These are phyloP conservation scores for Drosophila melanogaster DNA, from an alignment of 1,140 invertebrate genomes.

Conservation along the genomic window Release_6_plus_ISO1_MT NT_033779.5:1012501-1013000, in stretches of 20 bases:
- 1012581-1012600: conserved; percentile 24
- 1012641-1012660: conserved; percentile 13
- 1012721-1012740: conserved; percentile 26
- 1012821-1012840: conserved; percentile 24
- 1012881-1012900: conserved; percentile 19
- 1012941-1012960: conserved; percentile 47
- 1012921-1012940: conserved; percentile 23
- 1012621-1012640: background rate
- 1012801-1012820: conserved; percentile 5
- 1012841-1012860: background rate
- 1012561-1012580: background rate
- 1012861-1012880: conserved; percentile 8
- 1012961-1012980: conserved; percentile 60
- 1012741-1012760: conserved; percentile 6
- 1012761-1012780: conserved; percentile 2
- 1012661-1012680: conserved; percentile 24
- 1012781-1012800: background rate
- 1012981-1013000: conserved; percentile 75
- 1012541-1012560: conserved; percentile 72
- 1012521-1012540: conserved; percentile 60
- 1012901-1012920: conserved; percentile 36
- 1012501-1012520: conserved; percentile 23
- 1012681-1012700: conserved; percentile 18
- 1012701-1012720: conserved; percentile 59
- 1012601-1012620: conserved; percentile 5